A percentile compares a stretch with the other conserved stretches of the same genome.
These are phyloP conservation scores for Athene noctua DNA, from an alignment of 2,113 vertebrate genomes.

Conservation along the genomic window DNA sequence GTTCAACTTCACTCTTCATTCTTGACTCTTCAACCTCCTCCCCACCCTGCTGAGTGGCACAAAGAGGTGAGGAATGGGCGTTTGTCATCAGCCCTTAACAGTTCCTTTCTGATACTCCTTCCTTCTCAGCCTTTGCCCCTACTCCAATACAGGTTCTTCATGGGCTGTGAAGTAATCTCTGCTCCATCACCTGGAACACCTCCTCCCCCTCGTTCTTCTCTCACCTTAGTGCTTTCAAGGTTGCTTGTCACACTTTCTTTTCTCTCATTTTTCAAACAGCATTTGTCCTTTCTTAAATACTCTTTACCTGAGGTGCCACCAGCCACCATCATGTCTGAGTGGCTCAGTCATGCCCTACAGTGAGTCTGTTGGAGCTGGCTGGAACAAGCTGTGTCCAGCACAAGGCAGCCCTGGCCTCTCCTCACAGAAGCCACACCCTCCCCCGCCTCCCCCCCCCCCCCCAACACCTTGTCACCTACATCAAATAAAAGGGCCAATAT, in stretches of 20 bases:
- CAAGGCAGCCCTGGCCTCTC: fast-evolving
- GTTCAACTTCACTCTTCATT: neutral
- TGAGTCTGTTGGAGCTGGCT: fast-evolving
- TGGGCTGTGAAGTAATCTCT: neutral
- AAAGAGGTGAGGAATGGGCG: neutral
- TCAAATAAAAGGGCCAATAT: neutral
- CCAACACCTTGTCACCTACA: neutral
- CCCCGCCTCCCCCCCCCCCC: too few relatives aligned
- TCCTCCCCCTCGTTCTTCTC: neutral
- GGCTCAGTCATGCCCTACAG: neutral
- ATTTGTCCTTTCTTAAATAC: neutral
- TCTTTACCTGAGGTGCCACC: fast-evolving
- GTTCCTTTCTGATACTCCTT: neutral
- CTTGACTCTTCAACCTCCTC: neutral
- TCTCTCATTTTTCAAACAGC: neutral
- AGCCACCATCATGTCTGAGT: fast-evolving
- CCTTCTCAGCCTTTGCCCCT: neutral
- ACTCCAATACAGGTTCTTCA: neutral
- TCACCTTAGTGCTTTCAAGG: neutral
- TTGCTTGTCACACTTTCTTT: neutral
- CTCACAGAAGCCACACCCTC: neutral
- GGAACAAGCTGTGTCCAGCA: neutral
- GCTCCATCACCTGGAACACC: neutral
- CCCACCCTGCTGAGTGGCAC: neutral
- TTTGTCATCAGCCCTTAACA: neutral